Conservation (phyloP, 2,113 vertebrate species). For the Oryzias javanicus region DNA sequence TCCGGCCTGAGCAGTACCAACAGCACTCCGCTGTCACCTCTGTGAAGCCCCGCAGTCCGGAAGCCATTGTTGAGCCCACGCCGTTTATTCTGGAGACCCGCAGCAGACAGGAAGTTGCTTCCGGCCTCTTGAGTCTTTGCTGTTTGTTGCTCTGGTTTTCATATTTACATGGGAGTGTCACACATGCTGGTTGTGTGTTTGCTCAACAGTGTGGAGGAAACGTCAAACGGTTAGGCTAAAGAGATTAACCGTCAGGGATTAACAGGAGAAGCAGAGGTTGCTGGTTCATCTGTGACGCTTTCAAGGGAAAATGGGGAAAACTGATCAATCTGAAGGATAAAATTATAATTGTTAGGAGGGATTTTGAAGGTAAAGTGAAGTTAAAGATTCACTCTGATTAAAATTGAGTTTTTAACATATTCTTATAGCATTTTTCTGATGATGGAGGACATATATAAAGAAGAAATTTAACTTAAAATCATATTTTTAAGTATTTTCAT, state of each 20-base stretch:
- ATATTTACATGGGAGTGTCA: not conserved
- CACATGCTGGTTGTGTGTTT: conserved; percentile 7
- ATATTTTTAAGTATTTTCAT: no score
- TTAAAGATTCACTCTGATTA: no score
- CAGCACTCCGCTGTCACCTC: conserved; percentile 3
- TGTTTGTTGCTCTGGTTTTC: conserved; percentile 1
- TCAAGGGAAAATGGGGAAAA: not conserved
- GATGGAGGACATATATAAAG: no score
- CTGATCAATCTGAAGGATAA: no score
- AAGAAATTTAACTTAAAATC: no score
- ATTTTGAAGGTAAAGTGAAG: no score
- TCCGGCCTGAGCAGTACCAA: not conserved
- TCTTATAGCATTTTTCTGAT: no score
- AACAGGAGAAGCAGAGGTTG: not conserved
- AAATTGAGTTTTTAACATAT: no score
- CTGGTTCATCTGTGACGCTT: conserved; percentile 18
- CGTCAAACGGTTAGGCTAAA: conserved; percentile 42
- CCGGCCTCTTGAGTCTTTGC: conserved; percentile 1
- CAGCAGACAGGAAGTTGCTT: conserved; percentile 32
- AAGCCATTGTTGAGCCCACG: conserved; percentile 33
- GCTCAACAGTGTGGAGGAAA: conserved; percentile 21
- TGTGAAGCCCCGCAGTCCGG: conserved; percentile 20
- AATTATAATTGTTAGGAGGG: no score
- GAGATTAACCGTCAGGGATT: conserved; percentile 44
- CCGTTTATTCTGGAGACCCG: conserved; percentile 23